Conservation (phyloP, 2,113 vertebrate genomes). For the Bufo bufo region DNA sequence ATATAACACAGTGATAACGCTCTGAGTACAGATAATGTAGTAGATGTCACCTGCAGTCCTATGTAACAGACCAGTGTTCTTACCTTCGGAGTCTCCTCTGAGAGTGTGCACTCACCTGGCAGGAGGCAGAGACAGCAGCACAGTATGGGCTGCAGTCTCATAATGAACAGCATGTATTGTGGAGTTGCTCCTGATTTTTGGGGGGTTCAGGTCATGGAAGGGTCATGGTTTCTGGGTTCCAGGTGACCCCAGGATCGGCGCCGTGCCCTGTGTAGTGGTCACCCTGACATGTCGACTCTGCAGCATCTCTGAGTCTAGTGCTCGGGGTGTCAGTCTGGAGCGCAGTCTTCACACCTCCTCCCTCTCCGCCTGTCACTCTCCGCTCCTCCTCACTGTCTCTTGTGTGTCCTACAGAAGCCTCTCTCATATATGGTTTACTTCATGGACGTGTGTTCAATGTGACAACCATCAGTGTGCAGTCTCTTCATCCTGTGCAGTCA, state of each 20-base stretch:
- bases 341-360: not conserved
- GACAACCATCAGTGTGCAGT: too few relatives aligned
- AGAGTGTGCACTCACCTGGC: constrained; percentile 25
- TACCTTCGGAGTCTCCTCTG: not conserved
- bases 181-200: not conserved
- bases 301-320: not conserved
- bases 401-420: too few relatives aligned
- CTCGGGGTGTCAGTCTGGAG: not conserved
- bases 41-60: too few relatives aligned
- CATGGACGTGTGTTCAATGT: too few relatives aligned
- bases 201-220: not conserved
- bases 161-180: not conserved
- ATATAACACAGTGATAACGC: too few relatives aligned
- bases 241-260: not conserved
- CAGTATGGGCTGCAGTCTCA: constrained; percentile 25
- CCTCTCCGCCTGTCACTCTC: not conserved
- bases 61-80: too few relatives aligned
- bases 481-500: too few relatives aligned
- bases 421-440: too few relatives aligned
- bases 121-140: constrained; percentile 28
- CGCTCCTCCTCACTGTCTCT: not conserved
- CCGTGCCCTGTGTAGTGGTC: not conserved
- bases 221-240: not conserved
- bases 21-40: too few relatives aligned
- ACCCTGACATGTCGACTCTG: not conserved